phyloP scores from a whole-genome alignment of 2,888 invertebrate genomes.

The Arge pagana region DNA sequence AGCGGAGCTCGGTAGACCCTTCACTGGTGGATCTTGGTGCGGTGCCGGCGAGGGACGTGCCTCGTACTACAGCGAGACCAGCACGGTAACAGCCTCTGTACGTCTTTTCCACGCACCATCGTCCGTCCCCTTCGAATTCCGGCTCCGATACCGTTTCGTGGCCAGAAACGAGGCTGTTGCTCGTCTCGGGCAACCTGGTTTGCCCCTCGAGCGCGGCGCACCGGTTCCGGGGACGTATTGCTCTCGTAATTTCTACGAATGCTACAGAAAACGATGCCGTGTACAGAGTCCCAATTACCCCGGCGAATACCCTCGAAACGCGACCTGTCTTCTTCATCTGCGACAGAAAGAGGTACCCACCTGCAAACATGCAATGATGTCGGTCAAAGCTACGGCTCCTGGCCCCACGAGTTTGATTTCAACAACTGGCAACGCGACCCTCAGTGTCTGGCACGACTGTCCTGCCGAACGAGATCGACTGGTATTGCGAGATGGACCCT shows the following conservation, averaged over 20 bases:
- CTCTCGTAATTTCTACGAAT: conserved; percentile 83
- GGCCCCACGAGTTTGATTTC: conserved; percentile 61
- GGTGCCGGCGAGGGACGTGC: conserved; percentile 80
- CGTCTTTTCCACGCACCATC: conserved; percentile 75
- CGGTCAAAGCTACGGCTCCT: conserved; percentile 61
- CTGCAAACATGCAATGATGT: conserved; percentile 90
- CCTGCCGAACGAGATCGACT: conserved; percentile 81
- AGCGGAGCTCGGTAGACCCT: conserved; percentile 83
- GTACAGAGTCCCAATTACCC: conserved; percentile 91
- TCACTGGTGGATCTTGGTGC: conserved; percentile 90
- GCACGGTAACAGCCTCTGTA: conserved; percentile 84
- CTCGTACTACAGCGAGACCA: conserved; percentile 87
- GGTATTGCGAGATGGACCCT: conserved; percentile 84
- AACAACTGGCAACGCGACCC: conserved; percentile 73
- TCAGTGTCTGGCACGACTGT: conserved; percentile 84
- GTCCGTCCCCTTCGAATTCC: conserved; percentile 78
- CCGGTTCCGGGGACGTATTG: conserved; percentile 85
- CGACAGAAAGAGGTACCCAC: conserved; percentile 84
- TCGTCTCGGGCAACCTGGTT: conserved; percentile 75
- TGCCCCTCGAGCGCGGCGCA: conserved; percentile 81
- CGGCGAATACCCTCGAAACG: conserved; percentile 85
- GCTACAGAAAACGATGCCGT: conserved; percentile 82
- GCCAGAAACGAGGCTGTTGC: conserved; percentile 80
- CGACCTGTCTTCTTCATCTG: conserved; percentile 88
- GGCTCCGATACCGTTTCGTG: conserved; percentile 80